Percentiles rank a stretch among this genome's conserved stretches.
These are phyloP conservation scores for Petrolisthes manimaculis DNA, from an alignment of 2,888 invertebrate genomes.

Conservation along the genomic window DNA sequence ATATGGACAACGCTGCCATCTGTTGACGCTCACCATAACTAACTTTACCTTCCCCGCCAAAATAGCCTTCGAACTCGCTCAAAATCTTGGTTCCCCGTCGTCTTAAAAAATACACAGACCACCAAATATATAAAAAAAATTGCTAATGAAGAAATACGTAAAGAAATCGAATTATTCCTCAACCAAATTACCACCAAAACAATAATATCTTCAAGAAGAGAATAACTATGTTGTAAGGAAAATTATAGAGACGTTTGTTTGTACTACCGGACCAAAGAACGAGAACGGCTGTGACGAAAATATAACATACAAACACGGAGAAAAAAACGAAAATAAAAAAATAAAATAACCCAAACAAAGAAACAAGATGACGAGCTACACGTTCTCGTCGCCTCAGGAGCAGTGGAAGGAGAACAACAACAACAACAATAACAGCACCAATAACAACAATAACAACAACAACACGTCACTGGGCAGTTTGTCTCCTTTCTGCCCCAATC, in stretches of 20 bases:
- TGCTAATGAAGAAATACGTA: too few relatives aligned
- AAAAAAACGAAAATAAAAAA: too few relatives aligned
- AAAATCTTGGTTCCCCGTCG: not conserved
- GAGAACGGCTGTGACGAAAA: too few relatives aligned
- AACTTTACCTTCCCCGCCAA: slow-evolving; percentile 21
- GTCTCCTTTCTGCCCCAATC: slow-evolving; percentile 34
- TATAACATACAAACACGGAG: not conserved
- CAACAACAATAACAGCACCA: slow-evolving; percentile 42
- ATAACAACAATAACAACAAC: slow-evolving; percentile 41
- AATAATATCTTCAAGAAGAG: too few relatives aligned
- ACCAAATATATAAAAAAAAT: too few relatives aligned
- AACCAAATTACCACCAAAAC: too few relatives aligned
- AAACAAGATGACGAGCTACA: slow-evolving; percentile 39
- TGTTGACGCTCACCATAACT: slow-evolving; percentile 40
- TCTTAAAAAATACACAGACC: slow-evolving; percentile 23
- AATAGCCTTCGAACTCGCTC: not conserved
- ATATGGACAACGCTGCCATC: slow-evolving; percentile 38
- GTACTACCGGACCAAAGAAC: too few relatives aligned
- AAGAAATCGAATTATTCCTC: too few relatives aligned
- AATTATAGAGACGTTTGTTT: too few relatives aligned
- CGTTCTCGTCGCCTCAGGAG: slow-evolving; percentile 38
- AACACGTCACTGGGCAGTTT: slow-evolving; percentile 26
- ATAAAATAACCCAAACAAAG: too few relatives aligned
- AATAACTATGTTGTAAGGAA: too few relatives aligned
- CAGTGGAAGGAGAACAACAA: slow-evolving; percentile 54